Evolutionary conservation across 2,797 vertebrate species (phyloP).

Genomic region (Catostomus latipinnis): DNA sequence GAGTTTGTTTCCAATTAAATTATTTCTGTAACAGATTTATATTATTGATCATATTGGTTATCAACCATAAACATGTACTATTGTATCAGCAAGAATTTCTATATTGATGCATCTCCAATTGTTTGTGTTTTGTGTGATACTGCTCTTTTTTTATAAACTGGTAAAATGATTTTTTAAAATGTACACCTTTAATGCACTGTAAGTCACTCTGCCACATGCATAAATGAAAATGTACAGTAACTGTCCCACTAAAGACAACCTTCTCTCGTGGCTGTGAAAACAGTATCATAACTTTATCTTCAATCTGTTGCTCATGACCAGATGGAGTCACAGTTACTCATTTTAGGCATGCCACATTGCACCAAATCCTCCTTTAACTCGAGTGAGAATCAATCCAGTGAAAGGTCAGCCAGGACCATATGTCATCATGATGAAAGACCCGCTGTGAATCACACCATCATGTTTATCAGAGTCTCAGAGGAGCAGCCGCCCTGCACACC

Average conservation of each 20-base stretch:
- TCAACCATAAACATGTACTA: background rate
- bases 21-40: background rate
- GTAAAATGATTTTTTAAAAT: no score
- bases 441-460: constrained; percentile 51
- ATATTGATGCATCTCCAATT: background rate
- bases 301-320: constrained; percentile 24
- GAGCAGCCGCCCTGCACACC: constrained; percentile 16
- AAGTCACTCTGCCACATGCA: no score
- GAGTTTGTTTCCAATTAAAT: no score
- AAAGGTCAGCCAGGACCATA: constrained; percentile 57
- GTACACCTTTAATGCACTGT: no score
- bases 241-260: background rate
- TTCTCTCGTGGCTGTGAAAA: background rate
- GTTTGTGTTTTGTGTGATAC: background rate
- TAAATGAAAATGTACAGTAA: no score
- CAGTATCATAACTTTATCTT: constrained; percentile 10
- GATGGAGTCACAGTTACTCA: constrained; percentile 38
- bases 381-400: constrained; percentile 57
- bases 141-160: background rate
- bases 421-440: constrained; percentile 60
- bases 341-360: constrained; percentile 35
- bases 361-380: constrained; percentile 42
- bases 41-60: background rate
- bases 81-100: no score
- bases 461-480: constrained; percentile 49